Conservation (phyloP, 2,113 vertebrate genomes). For the Syngnathus typhle region DNA sequence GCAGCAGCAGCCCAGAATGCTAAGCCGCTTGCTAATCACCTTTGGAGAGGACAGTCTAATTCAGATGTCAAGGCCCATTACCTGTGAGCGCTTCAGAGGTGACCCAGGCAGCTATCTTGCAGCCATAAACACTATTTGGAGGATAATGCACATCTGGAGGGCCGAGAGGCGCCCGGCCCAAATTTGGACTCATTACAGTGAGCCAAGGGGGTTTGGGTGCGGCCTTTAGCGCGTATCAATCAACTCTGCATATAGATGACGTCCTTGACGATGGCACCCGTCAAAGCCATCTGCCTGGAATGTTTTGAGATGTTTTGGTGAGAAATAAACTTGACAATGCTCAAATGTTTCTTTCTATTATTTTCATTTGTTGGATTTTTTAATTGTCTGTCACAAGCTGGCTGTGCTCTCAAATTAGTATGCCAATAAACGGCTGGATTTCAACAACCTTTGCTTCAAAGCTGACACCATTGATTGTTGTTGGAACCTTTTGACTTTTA, state of each 20-base stretch:
- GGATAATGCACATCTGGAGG: slow-evolving; percentile 54
- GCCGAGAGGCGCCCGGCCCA: slow-evolving; percentile 18
- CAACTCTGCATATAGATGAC: slow-evolving; percentile 47
- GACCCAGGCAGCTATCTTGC: slow-evolving; percentile 45
- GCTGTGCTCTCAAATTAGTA: background rate
- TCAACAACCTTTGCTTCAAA: background rate
- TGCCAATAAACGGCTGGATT: background rate
- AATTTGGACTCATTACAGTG: slow-evolving; percentile 28
- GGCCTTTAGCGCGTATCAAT: slow-evolving; percentile 8
- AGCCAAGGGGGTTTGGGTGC: slow-evolving; percentile 1
- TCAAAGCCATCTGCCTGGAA: slow-evolving; percentile 40
- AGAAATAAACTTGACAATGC: no score
- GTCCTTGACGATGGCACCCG: slow-evolving; percentile 40
- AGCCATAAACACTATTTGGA: slow-evolving; percentile 48
- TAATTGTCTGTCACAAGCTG: background rate
- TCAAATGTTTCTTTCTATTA: no score
- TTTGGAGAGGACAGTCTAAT: slow-evolving; percentile 50
- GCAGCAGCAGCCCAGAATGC: slow-evolving; percentile 34
- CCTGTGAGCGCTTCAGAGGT: slow-evolving; percentile 55
- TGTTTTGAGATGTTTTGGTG: background rate
- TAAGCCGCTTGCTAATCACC: slow-evolving; percentile 56
- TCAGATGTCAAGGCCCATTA: slow-evolving; percentile 65
- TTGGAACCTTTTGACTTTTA: background rate
- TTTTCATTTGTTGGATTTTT: background rate
- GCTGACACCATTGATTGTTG: background rate